These are phyloP conservation scores for Heliangelus exortis DNA, from an alignment of 2,797 vertebrate genomes.

Conservation along the genomic window DNA sequence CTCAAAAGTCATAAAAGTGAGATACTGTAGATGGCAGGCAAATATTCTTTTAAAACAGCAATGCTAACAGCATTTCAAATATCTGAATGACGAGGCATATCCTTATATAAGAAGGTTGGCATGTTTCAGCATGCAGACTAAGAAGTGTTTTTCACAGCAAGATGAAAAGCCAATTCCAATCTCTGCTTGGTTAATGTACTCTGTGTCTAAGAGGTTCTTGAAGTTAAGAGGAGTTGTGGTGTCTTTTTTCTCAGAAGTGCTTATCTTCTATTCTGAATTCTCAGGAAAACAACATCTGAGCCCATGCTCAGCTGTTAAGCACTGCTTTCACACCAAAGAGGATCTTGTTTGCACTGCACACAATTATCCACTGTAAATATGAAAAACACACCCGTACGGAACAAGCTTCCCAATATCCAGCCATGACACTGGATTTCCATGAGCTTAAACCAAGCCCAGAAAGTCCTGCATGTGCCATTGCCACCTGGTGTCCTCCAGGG, in stretches of 20 bases:
- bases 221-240: background rate
- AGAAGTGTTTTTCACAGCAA: background rate
- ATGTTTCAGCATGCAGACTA: background rate
- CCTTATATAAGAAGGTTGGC: background rate
- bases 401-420: background rate
- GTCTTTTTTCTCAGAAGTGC: background rate
- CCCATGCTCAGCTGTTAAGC: background rate
- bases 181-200: background rate
- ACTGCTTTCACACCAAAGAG: background rate
- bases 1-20: background rate
- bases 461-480: fast-evolving
- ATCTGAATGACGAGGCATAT: background rate
- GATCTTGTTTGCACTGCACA: background rate
- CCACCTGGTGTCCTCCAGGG: background rate
- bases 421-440: background rate
- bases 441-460: fast-evolving
- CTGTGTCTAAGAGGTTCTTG: background rate
- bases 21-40: background rate
- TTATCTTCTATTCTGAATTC: background rate
- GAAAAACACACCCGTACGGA: background rate
- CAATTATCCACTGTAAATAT: background rate
- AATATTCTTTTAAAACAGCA: background rate
- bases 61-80: background rate
- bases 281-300: background rate
- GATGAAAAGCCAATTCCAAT: background rate